Evolutionary conservation across 2,797 vertebrate species (phyloP), one percentile per base, ranked within the genome.

Genomic region (Cynopterus sphinx): DNA sequence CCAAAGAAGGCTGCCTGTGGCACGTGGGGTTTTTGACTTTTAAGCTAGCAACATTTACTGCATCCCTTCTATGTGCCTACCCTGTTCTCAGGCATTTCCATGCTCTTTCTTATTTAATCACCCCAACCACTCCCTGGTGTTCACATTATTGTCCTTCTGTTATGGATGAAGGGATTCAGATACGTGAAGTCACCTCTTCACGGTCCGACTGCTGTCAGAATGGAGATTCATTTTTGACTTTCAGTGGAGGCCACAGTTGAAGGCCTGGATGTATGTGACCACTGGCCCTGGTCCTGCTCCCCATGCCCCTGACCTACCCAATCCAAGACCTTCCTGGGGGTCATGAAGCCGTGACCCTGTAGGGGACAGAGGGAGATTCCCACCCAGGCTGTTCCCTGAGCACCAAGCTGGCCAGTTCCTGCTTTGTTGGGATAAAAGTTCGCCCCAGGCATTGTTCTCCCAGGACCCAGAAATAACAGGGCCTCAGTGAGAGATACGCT

Each of bases 381-480:
- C 63, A 36, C 90, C 61, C 15, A 65, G 26, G 84, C 68, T 67
- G 85, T 96, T 82, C 19, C 8, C 19, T 15, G 28, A 88, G 24
- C 63, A 53, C 68, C 79, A 41, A 24, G 22, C 21, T 2, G 51
- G 6, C 36, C 26, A 36, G 31, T 93, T 96, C 63, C 77, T 92
- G 57, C 71, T 82, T 94, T 57, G 75, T 2, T 33, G 53, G 79
- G 49, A 57, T 93, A 68, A 73, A 90, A 94, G 65, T n/a, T n/a
- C 28, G 53, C 68, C 65, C 19, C 49, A 19, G 39, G 26, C 91
- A 71, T 91, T 95, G 41, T 85, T 95, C 67, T 94, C 63, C 28
- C 46, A 51, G 83, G 33, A 43, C 33, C 82, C 81, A 94, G 71
- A 97, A 97, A 1, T n/a, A 55, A 81, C 28, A 9, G 74, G 28